A percentile compares a stretch with the other conserved stretches of the same genome.
Evolutionary conservation across 2,113 vertebrate species (phyloP).

Genomic region (Emydura subglobosa): DNA sequence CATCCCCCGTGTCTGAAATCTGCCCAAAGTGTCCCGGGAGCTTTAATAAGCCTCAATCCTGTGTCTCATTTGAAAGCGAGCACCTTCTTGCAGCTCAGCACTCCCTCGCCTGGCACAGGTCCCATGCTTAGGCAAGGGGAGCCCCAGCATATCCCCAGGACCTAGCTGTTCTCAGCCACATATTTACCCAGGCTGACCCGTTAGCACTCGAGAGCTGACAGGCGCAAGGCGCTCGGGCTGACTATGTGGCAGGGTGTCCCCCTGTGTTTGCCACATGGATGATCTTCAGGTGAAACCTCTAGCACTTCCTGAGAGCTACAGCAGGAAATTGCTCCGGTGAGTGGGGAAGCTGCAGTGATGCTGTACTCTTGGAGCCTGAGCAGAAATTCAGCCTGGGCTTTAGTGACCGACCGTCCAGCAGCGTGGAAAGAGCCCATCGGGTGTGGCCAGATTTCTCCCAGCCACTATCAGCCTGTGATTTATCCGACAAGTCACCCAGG

Average conservation of each 20-base stretch:
- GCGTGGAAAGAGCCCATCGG: conserved; percentile 64
- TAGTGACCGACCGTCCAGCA: background rate
- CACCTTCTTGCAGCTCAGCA: background rate
- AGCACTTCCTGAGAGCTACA: background rate
- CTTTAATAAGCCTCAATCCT: too few species aligned
- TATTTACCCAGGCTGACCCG: background rate
- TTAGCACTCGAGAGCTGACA: background rate
- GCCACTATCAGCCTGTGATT: conserved; percentile 73
- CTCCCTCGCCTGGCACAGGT: background rate
- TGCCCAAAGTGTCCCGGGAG: background rate
- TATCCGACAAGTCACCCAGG: conserved; percentile 58
- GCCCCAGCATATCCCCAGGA: background rate
- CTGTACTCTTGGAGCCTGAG: background rate
- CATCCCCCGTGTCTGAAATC: background rate
- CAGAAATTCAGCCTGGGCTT: background rate
- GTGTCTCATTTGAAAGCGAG: too few species aligned
- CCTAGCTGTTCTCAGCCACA: background rate
- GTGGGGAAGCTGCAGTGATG: background rate
- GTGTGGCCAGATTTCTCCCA: conserved; percentile 80
- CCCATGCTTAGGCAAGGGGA: background rate
- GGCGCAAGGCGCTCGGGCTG: background rate
- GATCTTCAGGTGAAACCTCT: background rate
- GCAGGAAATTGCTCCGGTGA: background rate
- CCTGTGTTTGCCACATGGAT: background rate
- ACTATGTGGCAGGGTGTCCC: background rate